Evolutionary conservation across 2,113 vertebrate genomes (phyloP).

Genomic region (Chaenocephalus aceratus): DNA sequence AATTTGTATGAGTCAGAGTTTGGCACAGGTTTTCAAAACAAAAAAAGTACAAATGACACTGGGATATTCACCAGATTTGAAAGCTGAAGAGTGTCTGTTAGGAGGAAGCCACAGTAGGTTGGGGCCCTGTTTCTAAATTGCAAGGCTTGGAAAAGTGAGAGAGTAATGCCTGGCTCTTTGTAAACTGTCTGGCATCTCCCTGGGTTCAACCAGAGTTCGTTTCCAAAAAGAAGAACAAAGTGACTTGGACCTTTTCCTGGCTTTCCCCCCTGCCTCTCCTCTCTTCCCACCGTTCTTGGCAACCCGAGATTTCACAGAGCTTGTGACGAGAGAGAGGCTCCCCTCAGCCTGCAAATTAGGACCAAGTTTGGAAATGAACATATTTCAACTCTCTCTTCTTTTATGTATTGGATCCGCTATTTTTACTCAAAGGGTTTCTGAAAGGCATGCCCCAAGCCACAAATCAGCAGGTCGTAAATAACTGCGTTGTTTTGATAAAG

Average conservation of each 20-base stretch:
- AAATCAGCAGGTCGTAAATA: constrained; percentile 35
- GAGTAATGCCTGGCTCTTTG: constrained; percentile 83
- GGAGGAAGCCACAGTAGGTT: constrained; percentile 61
- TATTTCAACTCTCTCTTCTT: constrained; percentile 40
- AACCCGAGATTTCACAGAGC: constrained; percentile 68
- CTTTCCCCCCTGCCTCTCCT: constrained; percentile 84
- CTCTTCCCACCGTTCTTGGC: constrained; percentile 84
- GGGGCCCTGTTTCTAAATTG: constrained; percentile 75
- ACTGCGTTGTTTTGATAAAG: constrained; percentile 16
- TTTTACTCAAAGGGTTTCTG: constrained; percentile 23
- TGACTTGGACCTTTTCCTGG: constrained; percentile 97
- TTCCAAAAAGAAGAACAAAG: constrained; percentile 94
- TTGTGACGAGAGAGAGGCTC: constrained; percentile 62
- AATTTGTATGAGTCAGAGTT: constrained; percentile 74
- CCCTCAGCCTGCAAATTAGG: constrained; percentile 66
- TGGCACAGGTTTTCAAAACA: constrained; percentile 68
- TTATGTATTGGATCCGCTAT: constrained; percentile 16
- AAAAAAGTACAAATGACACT: constrained; percentile 38
- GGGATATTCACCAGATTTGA: constrained; percentile 64
- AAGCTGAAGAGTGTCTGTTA: constrained; percentile 60
- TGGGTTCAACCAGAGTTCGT: constrained; percentile 98
- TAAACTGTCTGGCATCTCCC: constrained; percentile 84
- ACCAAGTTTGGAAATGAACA: constrained; percentile 76
- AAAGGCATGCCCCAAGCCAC: constrained; percentile 23
- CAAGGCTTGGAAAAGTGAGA: constrained; percentile 78